Conservation (phyloP, 2,888 invertebrate genomes). For the Eustalomyia histrio region DNA sequence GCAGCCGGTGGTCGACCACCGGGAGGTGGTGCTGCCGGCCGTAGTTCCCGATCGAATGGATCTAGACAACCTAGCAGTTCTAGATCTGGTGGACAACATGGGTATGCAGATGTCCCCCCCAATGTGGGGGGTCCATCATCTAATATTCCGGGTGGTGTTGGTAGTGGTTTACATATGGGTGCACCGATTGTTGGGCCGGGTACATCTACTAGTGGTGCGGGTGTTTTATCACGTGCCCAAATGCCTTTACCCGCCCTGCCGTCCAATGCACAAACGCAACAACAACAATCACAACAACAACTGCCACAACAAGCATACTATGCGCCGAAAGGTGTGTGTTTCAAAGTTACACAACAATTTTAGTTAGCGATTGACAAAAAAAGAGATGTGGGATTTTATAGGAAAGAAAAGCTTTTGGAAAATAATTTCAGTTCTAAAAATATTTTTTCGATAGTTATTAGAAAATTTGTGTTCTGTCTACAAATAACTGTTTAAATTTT, state of each 20-base stretch:
- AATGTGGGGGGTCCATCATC: conserved; percentile 59
- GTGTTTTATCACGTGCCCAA: conserved; percentile 74
- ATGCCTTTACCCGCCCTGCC: conserved; percentile 75
- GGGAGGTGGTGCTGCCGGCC: conserved; percentile 62
- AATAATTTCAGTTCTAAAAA: too few relatives aligned
- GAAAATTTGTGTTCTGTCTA: too few relatives aligned
- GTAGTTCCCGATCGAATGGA: conserved; percentile 76
- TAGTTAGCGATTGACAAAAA: not conserved
- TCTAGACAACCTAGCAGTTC: conserved; percentile 67
- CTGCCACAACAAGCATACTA: conserved; percentile 83
- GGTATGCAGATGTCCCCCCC: conserved; percentile 73
- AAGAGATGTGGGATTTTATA: conserved; percentile 38
- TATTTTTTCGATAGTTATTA: too few relatives aligned
- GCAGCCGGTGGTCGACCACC: conserved; percentile 82
- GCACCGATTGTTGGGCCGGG: conserved; percentile 67
- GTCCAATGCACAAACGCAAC: conserved; percentile 70
- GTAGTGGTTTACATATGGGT: conserved; percentile 65
- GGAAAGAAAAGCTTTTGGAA: not conserved
- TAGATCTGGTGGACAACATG: conserved; percentile 69
- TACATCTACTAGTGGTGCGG: conserved; percentile 65
- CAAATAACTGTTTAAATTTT: too few relatives aligned
- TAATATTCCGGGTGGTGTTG: conserved; percentile 69
- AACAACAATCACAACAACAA: conserved; percentile 71
- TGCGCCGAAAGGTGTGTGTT: conserved; percentile 85
- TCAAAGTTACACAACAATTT: conserved; percentile 61